Conservation (phyloP, 1,140 invertebrate species). For the Geopemphigus sp. region DNA sequence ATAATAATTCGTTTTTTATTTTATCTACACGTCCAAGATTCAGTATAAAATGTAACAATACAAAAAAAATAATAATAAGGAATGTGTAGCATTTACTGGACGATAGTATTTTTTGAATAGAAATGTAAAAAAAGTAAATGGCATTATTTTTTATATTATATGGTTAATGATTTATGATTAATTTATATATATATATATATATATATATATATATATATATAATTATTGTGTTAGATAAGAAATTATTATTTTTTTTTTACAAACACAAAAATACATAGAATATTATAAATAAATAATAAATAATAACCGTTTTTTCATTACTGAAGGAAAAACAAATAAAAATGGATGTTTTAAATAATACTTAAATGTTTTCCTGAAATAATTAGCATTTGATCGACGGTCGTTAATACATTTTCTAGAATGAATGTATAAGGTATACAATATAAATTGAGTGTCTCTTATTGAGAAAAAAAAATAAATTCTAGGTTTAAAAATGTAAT, state of each 20-base stretch:
- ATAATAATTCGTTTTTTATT: conserved; percentile 12
- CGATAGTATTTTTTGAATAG: conserved; percentile 12
- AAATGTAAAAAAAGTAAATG: conserved; percentile 41
- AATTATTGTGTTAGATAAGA: conserved; percentile 45
- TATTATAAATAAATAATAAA: conserved; percentile 47
- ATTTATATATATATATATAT: conserved; percentile 5
- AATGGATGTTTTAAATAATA: not conserved
- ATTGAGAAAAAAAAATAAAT: not conserved
- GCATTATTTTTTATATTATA: conserved; percentile 40
- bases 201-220: conserved; percentile 19
- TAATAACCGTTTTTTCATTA: conserved; percentile 22
- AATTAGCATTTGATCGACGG: not conserved
- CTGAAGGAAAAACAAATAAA: not conserved
- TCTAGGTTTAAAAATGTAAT: conserved; percentile 7
- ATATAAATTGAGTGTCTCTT: conserved; percentile 8
- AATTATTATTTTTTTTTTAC: conserved; percentile 32
- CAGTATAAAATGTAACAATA: conserved; percentile 34
- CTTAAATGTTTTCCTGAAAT: not conserved
- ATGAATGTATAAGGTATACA: not conserved
- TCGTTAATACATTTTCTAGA: not conserved
- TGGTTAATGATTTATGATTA: conserved; percentile 44
- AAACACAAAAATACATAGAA: conserved; percentile 36
- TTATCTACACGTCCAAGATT: conserved; percentile 9
- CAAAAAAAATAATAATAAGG: conserved; percentile 9
- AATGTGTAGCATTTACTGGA: conserved; percentile 43